Evolutionary conservation across 2,113 vertebrate species (phyloP).

Genomic region (Panurus biarmicus): DNA sequence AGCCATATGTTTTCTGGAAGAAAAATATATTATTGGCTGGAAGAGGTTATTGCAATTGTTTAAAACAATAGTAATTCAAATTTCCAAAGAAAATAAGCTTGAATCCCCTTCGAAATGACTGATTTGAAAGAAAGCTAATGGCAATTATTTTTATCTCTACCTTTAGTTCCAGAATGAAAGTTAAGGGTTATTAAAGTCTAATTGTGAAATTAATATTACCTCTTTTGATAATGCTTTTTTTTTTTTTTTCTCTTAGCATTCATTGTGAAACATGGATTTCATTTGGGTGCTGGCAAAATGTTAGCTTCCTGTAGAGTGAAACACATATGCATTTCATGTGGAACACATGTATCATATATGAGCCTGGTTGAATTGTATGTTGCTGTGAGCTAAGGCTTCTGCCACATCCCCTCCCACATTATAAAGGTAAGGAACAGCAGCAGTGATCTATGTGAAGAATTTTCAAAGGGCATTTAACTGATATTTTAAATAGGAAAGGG

Average conservation of each 20-base stretch:
- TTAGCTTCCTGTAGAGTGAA: not conserved
- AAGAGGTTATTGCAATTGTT: not conserved
- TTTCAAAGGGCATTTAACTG: not conserved
- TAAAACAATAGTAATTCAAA: not conserved
- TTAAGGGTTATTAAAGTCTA: not conserved
- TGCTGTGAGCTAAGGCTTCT: not conserved
- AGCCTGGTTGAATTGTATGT: not conserved
- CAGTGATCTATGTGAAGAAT: not conserved
- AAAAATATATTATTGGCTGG: not conserved
- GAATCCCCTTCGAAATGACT: not conserved
- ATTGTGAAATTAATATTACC: not conserved
- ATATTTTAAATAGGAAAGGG: not conserved
- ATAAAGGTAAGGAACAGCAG: not conserved
- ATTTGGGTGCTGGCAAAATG: not conserved
- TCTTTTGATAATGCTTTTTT: not conserved
- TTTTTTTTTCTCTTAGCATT: not conserved
- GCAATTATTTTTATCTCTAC: not conserved
- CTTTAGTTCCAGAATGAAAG: not conserved
- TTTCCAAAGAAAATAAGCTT: not conserved
- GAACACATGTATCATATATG: not conserved
- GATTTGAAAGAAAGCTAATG: not conserved
- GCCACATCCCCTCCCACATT: not conserved
- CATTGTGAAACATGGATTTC: not conserved
- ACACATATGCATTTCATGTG: not conserved
- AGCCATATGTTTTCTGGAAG: not conserved